These are phyloP conservation scores for Mycteria americana DNA, from an alignment of 2,797 vertebrate genomes.

Conservation along the genomic window DNA sequence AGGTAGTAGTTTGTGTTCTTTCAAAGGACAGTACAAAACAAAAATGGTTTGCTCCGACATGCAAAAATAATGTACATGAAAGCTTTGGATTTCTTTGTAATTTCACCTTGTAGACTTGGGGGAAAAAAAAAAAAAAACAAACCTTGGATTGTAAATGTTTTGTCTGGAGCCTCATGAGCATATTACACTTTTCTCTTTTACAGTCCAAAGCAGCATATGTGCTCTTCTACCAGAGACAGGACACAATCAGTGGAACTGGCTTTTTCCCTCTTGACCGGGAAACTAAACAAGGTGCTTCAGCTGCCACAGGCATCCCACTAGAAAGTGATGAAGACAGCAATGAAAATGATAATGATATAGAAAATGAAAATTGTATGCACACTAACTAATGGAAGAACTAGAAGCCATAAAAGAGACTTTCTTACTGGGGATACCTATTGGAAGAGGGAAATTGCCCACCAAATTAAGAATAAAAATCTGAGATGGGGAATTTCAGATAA, in stretches of 20 bases:
- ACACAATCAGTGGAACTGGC: constrained; percentile 94
- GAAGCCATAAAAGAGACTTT: constrained; percentile 89
- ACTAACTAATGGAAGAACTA: constrained; percentile 87
- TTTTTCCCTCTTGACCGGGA: constrained; percentile 94
- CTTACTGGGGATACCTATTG: constrained; percentile 68
- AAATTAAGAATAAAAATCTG: constrained; percentile 77
- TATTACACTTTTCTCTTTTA: not conserved
- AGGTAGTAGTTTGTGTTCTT: not conserved
- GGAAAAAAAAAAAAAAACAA: not conserved
- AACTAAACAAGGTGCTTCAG: constrained; percentile 81
- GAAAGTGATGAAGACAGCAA: constrained; percentile 92
- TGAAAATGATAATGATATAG: constrained; percentile 86
- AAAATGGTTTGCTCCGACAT: not conserved
- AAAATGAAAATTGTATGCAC: constrained; percentile 92
- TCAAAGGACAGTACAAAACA: not conserved
- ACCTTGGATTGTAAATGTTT: not conserved
- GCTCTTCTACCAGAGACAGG: constrained; percentile 97
- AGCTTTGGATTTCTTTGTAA: not conserved
- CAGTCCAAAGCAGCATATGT: constrained; percentile 98
- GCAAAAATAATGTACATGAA: not conserved
- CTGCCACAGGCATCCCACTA: constrained; percentile 79
- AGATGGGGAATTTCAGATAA: constrained; percentile 80
- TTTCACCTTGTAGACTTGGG: not conserved
- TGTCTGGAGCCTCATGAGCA: not conserved
- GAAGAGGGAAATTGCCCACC: constrained; percentile 73